Evolutionary conservation across 2,888 invertebrate genomes (phyloP).

Genomic region (Epirrhoe alternata): DNA sequence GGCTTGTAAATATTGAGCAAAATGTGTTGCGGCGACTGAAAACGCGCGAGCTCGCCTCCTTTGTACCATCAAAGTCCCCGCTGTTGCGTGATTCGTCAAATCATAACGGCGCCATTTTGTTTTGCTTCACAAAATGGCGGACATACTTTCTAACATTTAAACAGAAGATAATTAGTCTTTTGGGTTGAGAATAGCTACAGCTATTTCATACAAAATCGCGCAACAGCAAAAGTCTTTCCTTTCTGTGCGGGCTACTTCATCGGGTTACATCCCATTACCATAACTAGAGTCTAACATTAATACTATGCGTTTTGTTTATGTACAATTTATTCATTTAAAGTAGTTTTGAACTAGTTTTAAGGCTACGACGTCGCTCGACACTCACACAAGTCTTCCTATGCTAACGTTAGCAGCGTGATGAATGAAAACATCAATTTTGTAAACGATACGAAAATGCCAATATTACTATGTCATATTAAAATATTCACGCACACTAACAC

Average conservation of each 20-base stretch:
- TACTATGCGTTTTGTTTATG: slow-evolving; percentile 74
- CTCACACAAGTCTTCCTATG: slow-evolving; percentile 73
- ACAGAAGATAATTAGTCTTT: not conserved
- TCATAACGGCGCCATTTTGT: slow-evolving; percentile 38
- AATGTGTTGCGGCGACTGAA: slow-evolving; percentile 37
- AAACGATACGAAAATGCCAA: slow-evolving; percentile 59
- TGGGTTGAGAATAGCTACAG: not conserved
- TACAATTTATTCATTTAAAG: slow-evolving; percentile 70
- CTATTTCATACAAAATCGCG: slow-evolving; percentile 30
- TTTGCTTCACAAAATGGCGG: slow-evolving; percentile 31
- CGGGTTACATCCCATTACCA: slow-evolving; percentile 66
- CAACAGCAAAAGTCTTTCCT: slow-evolving; percentile 57
- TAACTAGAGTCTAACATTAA: slow-evolving; percentile 72
- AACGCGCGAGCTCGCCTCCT: slow-evolving; percentile 55
- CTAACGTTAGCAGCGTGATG: slow-evolving; percentile 70
- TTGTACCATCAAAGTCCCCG: slow-evolving; percentile 63
- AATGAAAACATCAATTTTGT: slow-evolving; percentile 58
- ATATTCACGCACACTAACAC: slow-evolving; percentile 76
- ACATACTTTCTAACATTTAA: not conserved
- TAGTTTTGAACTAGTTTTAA: slow-evolving; percentile 85
- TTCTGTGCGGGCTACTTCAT: slow-evolving; percentile 64
- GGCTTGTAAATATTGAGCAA: slow-evolving; percentile 18
- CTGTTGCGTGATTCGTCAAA: slow-evolving; percentile 46
- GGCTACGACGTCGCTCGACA: slow-evolving; percentile 81
- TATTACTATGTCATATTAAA: slow-evolving; percentile 50